These are phyloP conservation scores for Sternotherus odoratus DNA, from an alignment of 2,797 vertebrate genomes.

Conservation along the genomic window DNA sequence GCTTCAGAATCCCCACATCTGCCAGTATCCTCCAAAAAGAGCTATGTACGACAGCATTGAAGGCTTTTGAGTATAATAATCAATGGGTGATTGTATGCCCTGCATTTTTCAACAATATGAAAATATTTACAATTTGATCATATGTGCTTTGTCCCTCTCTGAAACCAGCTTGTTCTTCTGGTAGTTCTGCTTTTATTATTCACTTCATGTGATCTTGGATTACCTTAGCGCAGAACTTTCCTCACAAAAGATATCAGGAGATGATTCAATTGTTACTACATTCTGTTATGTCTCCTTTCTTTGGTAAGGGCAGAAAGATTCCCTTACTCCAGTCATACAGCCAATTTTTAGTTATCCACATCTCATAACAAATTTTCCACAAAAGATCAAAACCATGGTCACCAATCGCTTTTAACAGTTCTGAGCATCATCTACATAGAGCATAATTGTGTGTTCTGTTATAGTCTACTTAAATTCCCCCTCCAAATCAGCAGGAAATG, in stretches of 20 bases:
- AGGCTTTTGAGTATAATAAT: no score
- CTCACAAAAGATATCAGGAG: not conserved
- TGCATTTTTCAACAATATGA: not conserved
- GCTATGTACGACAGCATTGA: no score
- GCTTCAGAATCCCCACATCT: no score
- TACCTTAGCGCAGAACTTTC: not conserved
- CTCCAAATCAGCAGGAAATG: conserved; percentile 42
- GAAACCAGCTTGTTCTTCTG: not conserved
- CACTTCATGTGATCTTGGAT: not conserved
- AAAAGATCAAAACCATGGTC: no score
- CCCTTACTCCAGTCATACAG: not conserved
- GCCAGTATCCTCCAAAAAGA: no score
- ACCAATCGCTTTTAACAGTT: no score
- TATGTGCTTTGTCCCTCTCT: not conserved
- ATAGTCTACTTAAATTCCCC: conserved; percentile 20
- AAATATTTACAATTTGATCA: not conserved
- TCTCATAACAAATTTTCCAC: not conserved
- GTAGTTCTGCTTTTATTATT: not conserved
- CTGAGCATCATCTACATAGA: not conserved
- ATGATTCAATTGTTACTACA: not conserved
- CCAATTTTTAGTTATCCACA: not conserved
- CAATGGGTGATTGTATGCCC: no score
- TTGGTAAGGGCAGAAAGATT: not conserved
- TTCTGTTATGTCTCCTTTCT: not conserved
- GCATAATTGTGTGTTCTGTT: not conserved